Base-by-base conservation (phyloP, 2,888 invertebrate species). In the Cinara cedri region DNA sequence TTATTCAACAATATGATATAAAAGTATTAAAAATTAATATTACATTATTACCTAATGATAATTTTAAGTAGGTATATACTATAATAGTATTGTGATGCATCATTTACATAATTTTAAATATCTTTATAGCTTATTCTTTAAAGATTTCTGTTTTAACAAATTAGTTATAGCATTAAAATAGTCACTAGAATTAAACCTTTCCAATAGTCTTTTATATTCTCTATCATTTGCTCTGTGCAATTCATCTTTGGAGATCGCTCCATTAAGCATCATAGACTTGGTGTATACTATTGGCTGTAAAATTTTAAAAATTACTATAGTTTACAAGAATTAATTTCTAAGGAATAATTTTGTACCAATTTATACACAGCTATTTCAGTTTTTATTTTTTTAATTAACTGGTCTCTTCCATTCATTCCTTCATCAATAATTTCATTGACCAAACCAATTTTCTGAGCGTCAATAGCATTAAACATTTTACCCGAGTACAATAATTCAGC, bases 361-460 rank as follows among this genome's bases (percentile, higher is more conserved):
- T 72, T 80, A 21, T 72, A 46, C 3, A 44, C 54, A 14, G 54
- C 46, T 44, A 72, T 46, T 72, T 63, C 24, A 54, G 63, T 44
- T 34, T 10, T 72, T 8, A 72, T 19, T 57, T 54, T 80, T 44
- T 63, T 44, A 46, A 72, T 72, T 44, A 80, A 65, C 16, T 57
- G 34, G 72, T 78, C 34, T 60, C 85, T 86, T 72, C 91, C 87
- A 72, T 93, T 85, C 72, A 90, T 87, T 26, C 88, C 86, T 55
- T 89, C 87, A 81, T 92, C 91, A 83, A 93, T 92, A 16, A 97
- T 87, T 84, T 91, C 89, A 14, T 94, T 91, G 0, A 97, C 90
- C 78, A 98, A 90, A 42, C 94, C 93, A 84, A 89, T 89, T 60
- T 90, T 87, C 70, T 89, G 87, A 0, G 97, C 98, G 87, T 97